These are phyloP conservation scores for Dorcus parallelipipedus DNA, from an alignment of 2,888 invertebrate species.

Conservation along the genomic window DNA sequence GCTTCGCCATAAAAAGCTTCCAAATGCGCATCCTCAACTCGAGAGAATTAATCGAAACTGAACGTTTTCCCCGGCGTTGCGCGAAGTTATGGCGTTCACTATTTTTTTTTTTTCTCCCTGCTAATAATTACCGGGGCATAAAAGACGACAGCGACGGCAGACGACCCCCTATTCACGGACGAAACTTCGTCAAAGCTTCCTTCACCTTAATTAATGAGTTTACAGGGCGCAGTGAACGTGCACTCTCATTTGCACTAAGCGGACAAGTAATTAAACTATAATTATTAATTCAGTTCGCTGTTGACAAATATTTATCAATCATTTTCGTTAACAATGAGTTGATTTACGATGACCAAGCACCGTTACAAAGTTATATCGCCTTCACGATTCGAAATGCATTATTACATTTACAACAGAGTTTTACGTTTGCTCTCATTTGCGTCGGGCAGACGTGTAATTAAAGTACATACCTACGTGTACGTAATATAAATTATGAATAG, in stretches of 20 bases:
- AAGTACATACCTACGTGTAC: too few species aligned
- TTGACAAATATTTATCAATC: too few species aligned
- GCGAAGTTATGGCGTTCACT: constrained; percentile 8
- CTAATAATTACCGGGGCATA: constrained; percentile 29
- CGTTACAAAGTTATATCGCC: too few species aligned
- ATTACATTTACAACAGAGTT: too few species aligned
- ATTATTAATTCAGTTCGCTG: too few species aligned
- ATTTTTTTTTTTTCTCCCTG: constrained; percentile 22
- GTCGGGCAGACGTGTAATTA: too few species aligned
- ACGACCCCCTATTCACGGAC: constrained; percentile 34
- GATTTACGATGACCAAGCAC: too few species aligned
- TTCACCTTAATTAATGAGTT: constrained; percentile 44
- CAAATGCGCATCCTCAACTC: constrained; percentile 13
- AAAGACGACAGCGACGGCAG: constrained; percentile 34
- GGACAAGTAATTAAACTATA: background rate
- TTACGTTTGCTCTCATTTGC: too few species aligned
- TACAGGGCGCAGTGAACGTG: constrained; percentile 31
- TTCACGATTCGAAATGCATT: too few species aligned
- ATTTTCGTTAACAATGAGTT: too few species aligned
- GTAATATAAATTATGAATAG: too few species aligned
- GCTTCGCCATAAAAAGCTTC: constrained; percentile 20
- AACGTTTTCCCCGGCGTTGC: constrained; percentile 15
- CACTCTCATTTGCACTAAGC: background rate
- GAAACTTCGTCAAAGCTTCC: constrained; percentile 36
- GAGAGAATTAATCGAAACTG: constrained; percentile 20